Evolutionary conservation across 2,888 invertebrate species (phyloP).

Genomic region (Erpobdella octoculata): DNA sequence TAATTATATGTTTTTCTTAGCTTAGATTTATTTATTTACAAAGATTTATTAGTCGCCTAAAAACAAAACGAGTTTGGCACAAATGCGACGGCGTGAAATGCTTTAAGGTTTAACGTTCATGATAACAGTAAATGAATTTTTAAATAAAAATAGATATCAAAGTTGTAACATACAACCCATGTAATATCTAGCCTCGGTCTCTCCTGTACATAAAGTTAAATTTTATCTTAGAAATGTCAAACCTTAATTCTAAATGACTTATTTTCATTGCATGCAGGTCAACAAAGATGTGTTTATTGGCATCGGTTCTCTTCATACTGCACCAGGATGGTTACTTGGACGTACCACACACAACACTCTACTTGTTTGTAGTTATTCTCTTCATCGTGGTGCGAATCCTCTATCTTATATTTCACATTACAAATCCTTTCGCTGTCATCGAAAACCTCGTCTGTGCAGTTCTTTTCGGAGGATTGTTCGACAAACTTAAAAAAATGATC

Average conservation of each 20-base stretch:
- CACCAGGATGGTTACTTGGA: slow-evolving; percentile 93
- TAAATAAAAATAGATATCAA: no score
- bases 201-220: no score
- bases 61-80: no score
- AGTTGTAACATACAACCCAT: background rate
- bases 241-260: no score
- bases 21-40: no score
- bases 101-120: no score
- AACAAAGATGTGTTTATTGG: slow-evolving; percentile 89
- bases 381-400: slow-evolving; percentile 86
- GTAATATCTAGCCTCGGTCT: background rate
- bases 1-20: no score
- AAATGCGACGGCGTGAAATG: no score
- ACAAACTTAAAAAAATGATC: slow-evolving; percentile 80
- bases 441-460: slow-evolving; percentile 91
- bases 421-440: slow-evolving; percentile 96
- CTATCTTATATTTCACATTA: slow-evolving; percentile 87
- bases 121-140: no score
- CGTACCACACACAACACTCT: slow-evolving; percentile 90
- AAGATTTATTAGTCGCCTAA: no score
- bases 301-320: slow-evolving; percentile 87
- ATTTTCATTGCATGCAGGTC: slow-evolving; percentile 52
- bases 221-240: no score
- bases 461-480: slow-evolving; percentile 90
- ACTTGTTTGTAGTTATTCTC: slow-evolving; percentile 79